phyloP scores from a whole-genome alignment of 2,113 vertebrate genomes.

The Oryctolagus cuniculus region mOryCun1.1 NC_091439.1:40969001-40969500 shows the following conservation, averaged over 20 bases:
- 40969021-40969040: neutral
- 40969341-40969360: neutral
- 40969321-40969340: neutral
- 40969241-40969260: neutral
- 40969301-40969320: neutral
- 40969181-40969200: slow-evolving; percentile 2
- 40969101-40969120: slow-evolving; percentile 77
- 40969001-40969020: neutral
- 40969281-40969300: neutral
- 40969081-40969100: slow-evolving; percentile 59
- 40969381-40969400: neutral
- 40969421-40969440: neutral
- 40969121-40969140: slow-evolving; percentile 24
- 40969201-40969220: slow-evolving; percentile 50
- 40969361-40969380: neutral
- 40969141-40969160: neutral
- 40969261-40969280: neutral
- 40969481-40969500: neutral
- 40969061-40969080: slow-evolving; percentile 68
- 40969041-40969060: slow-evolving; percentile 30
- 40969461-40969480: neutral
- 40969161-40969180: slow-evolving; percentile 27
- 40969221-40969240: neutral
- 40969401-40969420: neutral
- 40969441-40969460: neutral